Evolutionary conservation across 2,797 vertebrate genomes (phyloP), one percentile per base, ranked within the genome.

Genomic region (Sebastes itinus): DNA sequence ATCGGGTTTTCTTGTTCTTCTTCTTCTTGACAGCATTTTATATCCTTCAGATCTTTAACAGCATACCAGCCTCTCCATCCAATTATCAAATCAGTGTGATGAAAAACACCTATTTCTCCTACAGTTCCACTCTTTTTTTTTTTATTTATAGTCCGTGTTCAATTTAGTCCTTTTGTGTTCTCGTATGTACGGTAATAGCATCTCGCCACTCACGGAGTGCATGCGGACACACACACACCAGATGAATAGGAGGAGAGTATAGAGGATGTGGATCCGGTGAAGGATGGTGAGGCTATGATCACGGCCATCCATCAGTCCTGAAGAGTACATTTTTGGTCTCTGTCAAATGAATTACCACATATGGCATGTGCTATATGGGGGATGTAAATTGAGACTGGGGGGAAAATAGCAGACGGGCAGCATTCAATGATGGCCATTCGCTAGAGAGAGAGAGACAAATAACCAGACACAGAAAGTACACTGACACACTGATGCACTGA

Each of bases 261-360:
- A 52, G 16, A 63, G 27, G 35, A 68, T 75, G 60, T 64, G 22
- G 49, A 65, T 46, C 69, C 55, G 28, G 32, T 55, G 49, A 75
- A 33, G 18, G 60, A 5, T 65, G 49, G 58, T 38, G 28, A 32
- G 52, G 18, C 56, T 60, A 32, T 71, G 71, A 86, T 84, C 68
- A 87, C 59, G n/a, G 42, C 25, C 62, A 62, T 86, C 88, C 67
- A 78, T 92, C 84, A 91, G 74, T 49, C 11, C 59, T 73, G 64
- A 82, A 63, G 22, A 42, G 55, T 20, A 58, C 54, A 81, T 56
- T 77, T 63, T 81, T 49, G 42, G 27, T 16, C 78, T 63, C 62
- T 38, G 42, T 75, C 75, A 63, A 55, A 55, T 64, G 22, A 72
- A 78, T 75, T 65, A 49, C 30, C 20, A 10, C 11, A 49, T 54